Conservation (phyloP, 2,113 vertebrate genomes). For the Serilophus lunatus region DNA sequence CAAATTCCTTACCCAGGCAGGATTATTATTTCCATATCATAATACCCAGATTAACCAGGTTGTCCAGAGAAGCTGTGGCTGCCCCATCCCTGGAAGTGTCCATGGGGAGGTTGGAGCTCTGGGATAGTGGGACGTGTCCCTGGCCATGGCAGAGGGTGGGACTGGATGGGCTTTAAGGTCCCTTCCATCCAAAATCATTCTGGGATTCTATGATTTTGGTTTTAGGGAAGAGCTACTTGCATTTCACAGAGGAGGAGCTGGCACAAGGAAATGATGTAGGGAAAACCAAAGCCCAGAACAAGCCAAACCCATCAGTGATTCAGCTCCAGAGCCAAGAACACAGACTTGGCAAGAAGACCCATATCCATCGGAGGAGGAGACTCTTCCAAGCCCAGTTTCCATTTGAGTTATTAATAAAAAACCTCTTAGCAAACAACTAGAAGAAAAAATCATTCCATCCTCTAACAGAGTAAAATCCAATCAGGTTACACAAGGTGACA, state of each 20-base stretch:
- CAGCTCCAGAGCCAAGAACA: not conserved
- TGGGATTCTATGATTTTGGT: accelerated
- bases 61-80: not conserved
- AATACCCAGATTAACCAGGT: no score
- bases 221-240: not conserved
- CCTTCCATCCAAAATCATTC: not conserved
- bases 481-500: constrained; percentile 59
- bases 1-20: not conserved
- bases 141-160: not conserved
- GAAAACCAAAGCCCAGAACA: not conserved
- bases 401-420: constrained; percentile 67
- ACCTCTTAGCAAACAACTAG: constrained; percentile 24
- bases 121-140: not conserved
- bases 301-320: not conserved
- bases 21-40: not conserved
- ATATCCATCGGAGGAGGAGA: not conserved
- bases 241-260: not conserved
- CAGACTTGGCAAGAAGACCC: not conserved
- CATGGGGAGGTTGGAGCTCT: not conserved
- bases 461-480: constrained; percentile 17
- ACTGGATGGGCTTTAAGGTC: not conserved
- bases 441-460: constrained; percentile 43
- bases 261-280: not conserved
- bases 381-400: constrained; percentile 11
- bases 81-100: not conserved